Evolutionary conservation across 1,140 invertebrate genomes (phyloP), one percentile per base, ranked within the genome.

Genomic region (honey bee (Apis mellifera)): DNA sequence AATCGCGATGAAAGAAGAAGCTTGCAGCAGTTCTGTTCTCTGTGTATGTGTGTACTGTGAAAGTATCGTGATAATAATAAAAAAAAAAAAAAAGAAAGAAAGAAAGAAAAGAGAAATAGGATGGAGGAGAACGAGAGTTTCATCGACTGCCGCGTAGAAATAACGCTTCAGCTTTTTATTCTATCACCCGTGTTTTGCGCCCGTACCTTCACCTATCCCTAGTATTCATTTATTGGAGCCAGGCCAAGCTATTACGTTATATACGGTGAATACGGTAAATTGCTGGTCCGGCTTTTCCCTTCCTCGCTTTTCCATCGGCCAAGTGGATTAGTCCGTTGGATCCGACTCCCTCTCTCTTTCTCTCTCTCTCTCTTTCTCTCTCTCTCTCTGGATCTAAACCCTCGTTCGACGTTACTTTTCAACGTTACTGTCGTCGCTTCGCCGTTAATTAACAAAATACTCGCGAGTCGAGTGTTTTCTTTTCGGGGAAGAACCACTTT

Each of bases 221-320:
- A 42, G 76, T 64, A 64, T 79, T 79, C 69, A 64, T 79, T 79
- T 73, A 73, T 79, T 79, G 78, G 78, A 79, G 78, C 59, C 78
- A 55, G 69, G 57, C 78, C 78, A 79, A 79, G 69, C 78, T 79
- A 79, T 79, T 73, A 79, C 78, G 78, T 79, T 79, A 79, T 73
- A 79, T 52, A 79, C 69, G 50, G 21, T 79, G 78, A 79, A 79
- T 79, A 73, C 48, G 32, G 78, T 79, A 72, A 79, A 79, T 79
- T 79, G 70, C 59, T 52, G 19, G 68, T 72, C 57, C 78, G 32
- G 69, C 68, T 79, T 79, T 21, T 21, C 68, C 59, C 23, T 72
- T 55, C 59, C 48, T n/a, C 50, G 68, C 59, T 72, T 73, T 79
- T 42, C 69, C 69, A 64, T 32, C 78, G 48, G 48, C 69, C 26